Evolutionary conservation across 2,113 vertebrate species (phyloP), one percentile per base, ranked within the genome.

Genomic region (Elephantulus edwardii): DNA sequence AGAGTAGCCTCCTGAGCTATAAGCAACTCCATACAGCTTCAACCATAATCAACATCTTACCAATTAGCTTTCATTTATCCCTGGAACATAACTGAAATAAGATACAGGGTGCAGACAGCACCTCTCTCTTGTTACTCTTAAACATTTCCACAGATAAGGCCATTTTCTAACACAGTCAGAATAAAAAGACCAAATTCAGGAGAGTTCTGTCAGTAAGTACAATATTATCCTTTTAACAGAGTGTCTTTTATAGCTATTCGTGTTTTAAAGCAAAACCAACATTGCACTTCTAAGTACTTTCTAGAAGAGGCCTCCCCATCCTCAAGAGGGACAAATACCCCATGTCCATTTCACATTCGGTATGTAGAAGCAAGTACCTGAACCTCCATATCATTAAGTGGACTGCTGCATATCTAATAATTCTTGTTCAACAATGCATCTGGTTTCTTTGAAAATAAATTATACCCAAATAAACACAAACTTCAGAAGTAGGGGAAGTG

Each of bases 261-360:
- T 70, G 52, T 74, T 85, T 86, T 80, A 90, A 88, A 84, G 30
- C 38, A 89, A 90, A 89, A 26, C 30, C 48, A 84, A 58, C 30
- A 75, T 54, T 91, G 74, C 64, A 48, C 50, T 60, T 90, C 50
- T 35, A 64, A 82, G 78, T 74, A 75, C 16, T 90, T 76, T 38
- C n/a, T n/a, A n/a, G n/a, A n/a, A n/a, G n/a, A n/a, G n/a, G n/a
- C n/a, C n/a, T n/a, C 54, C 26, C 54, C 54, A 22, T 56, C 54
- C 54, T 40, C 33, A 83, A n/a, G 56, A 92, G 19, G 50, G n/a
- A 30, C 6, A 83, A 84, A 89, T 42, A 71, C 46, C 52, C 54
- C 77, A n/a, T 72, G 30, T n/a, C n/a, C 56, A 75, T 62, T 74
- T 28, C 52, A 62, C 20, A 33, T 44, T 68, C 11, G 28, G 46